These are phyloP conservation scores for Atta texana DNA, from an alignment of 1,140 invertebrate species.

Conservation along the genomic window DNA sequence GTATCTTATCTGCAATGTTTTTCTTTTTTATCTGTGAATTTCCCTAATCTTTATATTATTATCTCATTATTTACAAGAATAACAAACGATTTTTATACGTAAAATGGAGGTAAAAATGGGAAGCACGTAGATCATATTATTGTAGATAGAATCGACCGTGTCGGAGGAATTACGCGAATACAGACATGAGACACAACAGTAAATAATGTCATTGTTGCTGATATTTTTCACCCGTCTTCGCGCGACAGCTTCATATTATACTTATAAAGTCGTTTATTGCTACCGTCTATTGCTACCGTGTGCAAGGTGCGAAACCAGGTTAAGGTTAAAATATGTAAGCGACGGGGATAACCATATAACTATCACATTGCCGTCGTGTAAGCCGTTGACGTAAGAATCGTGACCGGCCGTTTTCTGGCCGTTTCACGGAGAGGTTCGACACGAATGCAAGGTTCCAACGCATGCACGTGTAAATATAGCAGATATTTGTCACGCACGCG, in stretches of 20 bases:
- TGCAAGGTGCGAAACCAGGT: conserved; percentile 76
- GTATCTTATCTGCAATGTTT: not conserved
- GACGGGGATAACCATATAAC: conserved; percentile 71
- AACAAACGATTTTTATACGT: not conserved
- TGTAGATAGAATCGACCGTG: not conserved
- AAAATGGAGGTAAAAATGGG: not conserved
- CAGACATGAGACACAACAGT: not conserved
- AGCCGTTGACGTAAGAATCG: conserved; percentile 60
- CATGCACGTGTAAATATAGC: conserved; percentile 48
- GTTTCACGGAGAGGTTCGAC: conserved; percentile 32
- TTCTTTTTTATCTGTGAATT: not conserved
- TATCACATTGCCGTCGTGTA: conserved; percentile 46
- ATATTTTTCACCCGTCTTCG: conserved; percentile 5
- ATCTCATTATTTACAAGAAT: not conserved
- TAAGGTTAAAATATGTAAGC: conserved; percentile 78
- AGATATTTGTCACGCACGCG: conserved; percentile 12
- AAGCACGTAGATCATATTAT: not conserved
- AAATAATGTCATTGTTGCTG: conserved; percentile 1
- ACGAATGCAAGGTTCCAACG: not conserved
- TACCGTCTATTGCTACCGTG: conserved; percentile 31
- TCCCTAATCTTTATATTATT: not conserved
- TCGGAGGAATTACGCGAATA: not conserved
- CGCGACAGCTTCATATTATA: not conserved
- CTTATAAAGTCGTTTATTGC: conserved; percentile 9
- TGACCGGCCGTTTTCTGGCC: conserved; percentile 12